Conservation (phyloP, 1,140 invertebrate genomes). For the Wasmannia auropunctata region DNA sequence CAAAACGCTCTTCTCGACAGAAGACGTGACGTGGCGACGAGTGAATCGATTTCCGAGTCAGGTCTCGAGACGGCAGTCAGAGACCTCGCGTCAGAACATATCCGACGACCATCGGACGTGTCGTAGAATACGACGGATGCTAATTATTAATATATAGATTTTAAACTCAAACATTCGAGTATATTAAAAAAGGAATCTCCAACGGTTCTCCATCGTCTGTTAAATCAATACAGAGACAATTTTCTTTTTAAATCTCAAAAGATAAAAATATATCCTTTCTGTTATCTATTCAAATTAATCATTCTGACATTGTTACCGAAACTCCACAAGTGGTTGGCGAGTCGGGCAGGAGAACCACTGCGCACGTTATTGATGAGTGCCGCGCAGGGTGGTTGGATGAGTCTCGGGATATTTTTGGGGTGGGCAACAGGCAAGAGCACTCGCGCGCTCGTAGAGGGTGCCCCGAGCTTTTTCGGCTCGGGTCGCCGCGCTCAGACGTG, state of each 20-base stretch:
- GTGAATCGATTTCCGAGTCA: constrained; percentile 43
- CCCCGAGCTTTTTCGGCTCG: constrained; percentile 75
- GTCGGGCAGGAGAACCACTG: constrained; percentile 70
- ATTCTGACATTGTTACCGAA: background rate
- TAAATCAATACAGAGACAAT: background rate
- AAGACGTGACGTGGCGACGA: constrained; percentile 35
- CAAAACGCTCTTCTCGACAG: constrained; percentile 23
- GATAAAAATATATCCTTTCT: background rate
- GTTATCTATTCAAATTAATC: background rate
- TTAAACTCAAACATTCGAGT: background rate
- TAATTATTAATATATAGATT: background rate
- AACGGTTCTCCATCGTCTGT: background rate
- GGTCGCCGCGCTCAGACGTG: constrained; percentile 66
- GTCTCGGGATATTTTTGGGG: constrained; percentile 72
- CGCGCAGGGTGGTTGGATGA: constrained; percentile 72
- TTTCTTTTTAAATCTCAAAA: background rate
- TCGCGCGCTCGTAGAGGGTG: constrained; percentile 72
- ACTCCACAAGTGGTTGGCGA: constrained; percentile 72
- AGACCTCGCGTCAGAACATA: background rate
- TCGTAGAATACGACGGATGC: background rate
- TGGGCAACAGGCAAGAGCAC: constrained; percentile 74
- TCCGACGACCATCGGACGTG: background rate
- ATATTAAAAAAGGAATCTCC: background rate
- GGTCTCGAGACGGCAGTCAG: background rate
- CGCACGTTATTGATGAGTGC: constrained; percentile 67